phyloP scores from a whole-genome alignment of 2,113 vertebrate genomes.

The Edolisoma coerulescens region DNA sequence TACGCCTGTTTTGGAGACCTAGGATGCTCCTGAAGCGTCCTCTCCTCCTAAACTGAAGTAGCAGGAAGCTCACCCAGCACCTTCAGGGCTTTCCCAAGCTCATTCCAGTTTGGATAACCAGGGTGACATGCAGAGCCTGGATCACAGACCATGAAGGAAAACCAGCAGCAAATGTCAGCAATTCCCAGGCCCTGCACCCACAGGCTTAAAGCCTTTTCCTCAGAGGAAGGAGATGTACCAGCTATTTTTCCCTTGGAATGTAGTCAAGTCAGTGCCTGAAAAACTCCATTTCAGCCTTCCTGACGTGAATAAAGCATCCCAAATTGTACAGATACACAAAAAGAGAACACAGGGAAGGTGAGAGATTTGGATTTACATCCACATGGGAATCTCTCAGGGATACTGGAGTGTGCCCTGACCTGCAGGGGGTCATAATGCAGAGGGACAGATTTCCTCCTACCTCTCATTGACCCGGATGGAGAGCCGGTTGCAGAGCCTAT shows the following conservation, averaged over 20 bases:
- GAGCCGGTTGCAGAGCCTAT: constrained; percentile 85
- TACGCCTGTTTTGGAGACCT: neutral
- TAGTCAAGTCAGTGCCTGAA: neutral
- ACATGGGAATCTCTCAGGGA: neutral
- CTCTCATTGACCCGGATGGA: constrained; percentile 79
- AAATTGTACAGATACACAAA: neutral
- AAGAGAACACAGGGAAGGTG: neutral
- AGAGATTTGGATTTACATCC: neutral
- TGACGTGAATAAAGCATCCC: neutral
- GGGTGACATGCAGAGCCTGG: neutral
- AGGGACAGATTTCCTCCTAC: constrained; percentile 49
- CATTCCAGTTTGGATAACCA: neutral
- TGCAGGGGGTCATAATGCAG: too few species aligned
- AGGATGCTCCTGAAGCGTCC: neutral
- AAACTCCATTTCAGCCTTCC: neutral
- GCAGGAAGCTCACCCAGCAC: neutral
- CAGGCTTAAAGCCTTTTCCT: neutral
- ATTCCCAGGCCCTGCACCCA: neutral
- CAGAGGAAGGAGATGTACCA: neutral
- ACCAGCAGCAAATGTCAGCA: neutral
- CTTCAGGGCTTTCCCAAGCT: neutral
- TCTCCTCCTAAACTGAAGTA: neutral
- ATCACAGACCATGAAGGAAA: neutral
- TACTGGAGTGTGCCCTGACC: neutral
- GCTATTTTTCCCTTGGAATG: neutral